Evolutionary conservation across 1,140 invertebrate species (phyloP).

Genomic region (Lucilia sericata): DNA sequence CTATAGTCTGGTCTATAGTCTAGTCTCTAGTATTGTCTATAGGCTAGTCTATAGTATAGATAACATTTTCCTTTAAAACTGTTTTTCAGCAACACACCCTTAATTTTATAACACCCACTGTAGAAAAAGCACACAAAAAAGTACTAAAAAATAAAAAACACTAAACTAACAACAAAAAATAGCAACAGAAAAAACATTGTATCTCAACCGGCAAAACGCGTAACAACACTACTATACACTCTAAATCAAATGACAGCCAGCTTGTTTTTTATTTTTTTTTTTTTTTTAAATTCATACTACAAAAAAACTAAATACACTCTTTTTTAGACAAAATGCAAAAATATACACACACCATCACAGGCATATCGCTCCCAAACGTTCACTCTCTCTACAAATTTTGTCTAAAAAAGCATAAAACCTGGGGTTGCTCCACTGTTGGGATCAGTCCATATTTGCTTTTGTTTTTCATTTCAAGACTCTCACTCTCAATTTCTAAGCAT

Average conservation of each 20-base stretch:
- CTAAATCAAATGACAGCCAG: constrained; percentile 37
- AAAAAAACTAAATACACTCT: background rate
- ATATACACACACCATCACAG: background rate
- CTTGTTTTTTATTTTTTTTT: background rate
- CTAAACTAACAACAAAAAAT: background rate
- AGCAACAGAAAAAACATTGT: constrained; percentile 31
- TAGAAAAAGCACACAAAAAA: background rate
- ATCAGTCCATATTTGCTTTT: no score
- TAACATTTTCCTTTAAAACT: no score
- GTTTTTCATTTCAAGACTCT: background rate
- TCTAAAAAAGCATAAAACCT: background rate
- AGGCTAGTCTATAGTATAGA: no score
- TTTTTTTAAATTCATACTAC: background rate
- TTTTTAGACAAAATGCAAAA: constrained; percentile 19
- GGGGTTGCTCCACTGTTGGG: background rate
- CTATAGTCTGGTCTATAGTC: no score
- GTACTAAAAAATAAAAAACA: background rate
- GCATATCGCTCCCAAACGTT: background rate
- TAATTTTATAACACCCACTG: background rate
- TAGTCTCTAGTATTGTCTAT: no score
- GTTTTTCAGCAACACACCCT: background rate
- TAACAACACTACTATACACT: constrained; percentile 32
- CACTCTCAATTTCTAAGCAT: constrained; percentile 16
- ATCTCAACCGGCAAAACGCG: constrained; percentile 39
- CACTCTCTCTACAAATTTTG: background rate